Percentiles rank a stretch among this genome's conserved stretches.
Evolutionary conservation across 2,888 invertebrate genomes (phyloP).

Genomic region (Thymelicus acteon): DNA sequence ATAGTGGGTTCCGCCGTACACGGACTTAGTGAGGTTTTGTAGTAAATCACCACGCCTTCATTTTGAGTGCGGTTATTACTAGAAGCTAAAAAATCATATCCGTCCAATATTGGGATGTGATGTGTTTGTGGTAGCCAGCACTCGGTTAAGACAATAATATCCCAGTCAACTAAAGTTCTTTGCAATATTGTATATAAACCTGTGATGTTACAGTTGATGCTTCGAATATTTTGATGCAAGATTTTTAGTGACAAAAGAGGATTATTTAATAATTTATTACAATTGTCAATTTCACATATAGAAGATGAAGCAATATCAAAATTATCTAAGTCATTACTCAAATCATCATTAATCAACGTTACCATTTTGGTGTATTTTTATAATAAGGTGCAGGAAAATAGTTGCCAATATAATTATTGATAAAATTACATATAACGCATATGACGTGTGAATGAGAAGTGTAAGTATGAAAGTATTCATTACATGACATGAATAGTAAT

Average conservation of each 20-base stretch:
- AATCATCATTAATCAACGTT: neutral
- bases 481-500: too few relatives aligned
- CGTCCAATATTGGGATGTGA: neutral
- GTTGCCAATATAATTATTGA: neutral
- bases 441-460: too few relatives aligned
- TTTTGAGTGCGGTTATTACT: conserved; percentile 1
- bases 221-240: neutral
- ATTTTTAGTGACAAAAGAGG: neutral
- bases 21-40: neutral
- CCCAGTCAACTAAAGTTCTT: neutral
- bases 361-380: neutral
- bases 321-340: neutral
- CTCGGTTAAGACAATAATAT: neutral
- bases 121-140: conserved; percentile 9
- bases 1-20: neutral
- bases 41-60: conserved; percentile 1
- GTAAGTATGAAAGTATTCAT: too few relatives aligned
- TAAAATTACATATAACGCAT: too few relatives aligned
- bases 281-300: neutral
- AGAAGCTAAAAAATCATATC: neutral
- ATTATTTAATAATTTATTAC: neutral
- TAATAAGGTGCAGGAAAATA: neutral
- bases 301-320: neutral
- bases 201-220: neutral
- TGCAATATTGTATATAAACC: neutral